phyloP scores from a whole-genome alignment of 2,797 vertebrate genomes.

The Macropodus opercularis region DNA sequence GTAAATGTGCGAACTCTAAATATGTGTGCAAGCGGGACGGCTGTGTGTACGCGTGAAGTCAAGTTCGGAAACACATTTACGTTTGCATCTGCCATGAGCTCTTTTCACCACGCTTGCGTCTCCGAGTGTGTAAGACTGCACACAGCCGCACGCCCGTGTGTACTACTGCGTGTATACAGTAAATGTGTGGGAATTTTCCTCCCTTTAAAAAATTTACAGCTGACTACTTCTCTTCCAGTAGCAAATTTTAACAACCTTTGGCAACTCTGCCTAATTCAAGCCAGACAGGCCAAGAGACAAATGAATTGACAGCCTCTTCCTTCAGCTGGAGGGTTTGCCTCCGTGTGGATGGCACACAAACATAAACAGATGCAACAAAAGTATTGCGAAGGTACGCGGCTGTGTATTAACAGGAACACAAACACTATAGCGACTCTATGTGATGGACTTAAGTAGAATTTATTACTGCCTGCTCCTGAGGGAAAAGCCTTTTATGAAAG shows the following conservation, averaged over 20 bases:
- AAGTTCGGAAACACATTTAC: slow-evolving; percentile 3
- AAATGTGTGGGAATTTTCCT: slow-evolving; percentile 58
- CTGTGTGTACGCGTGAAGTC: slow-evolving; percentile 15
- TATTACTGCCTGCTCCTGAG: slow-evolving; percentile 27
- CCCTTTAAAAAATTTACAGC: slow-evolving; percentile 83
- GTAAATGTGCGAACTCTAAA: slow-evolving; percentile 35
- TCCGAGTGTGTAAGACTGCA: slow-evolving; percentile 11
- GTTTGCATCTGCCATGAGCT: slow-evolving; percentile 20
- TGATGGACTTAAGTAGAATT: slow-evolving; percentile 32
- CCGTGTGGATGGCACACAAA: slow-evolving; percentile 27
- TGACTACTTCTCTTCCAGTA: slow-evolving; percentile 80
- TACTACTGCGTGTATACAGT: slow-evolving; percentile 46
- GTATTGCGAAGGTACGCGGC: slow-evolving; percentile 13
- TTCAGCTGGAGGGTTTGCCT: slow-evolving; percentile 25
- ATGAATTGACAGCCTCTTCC: slow-evolving; percentile 38
- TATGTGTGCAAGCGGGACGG: slow-evolving; percentile 26
- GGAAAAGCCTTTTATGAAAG: slow-evolving; percentile 28
- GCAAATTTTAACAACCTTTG: slow-evolving; percentile 79
- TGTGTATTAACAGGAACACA: slow-evolving; percentile 8
- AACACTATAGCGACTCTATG: slow-evolving; percentile 17
- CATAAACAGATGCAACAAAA: slow-evolving; percentile 2
- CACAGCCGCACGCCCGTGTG: slow-evolving; percentile 23
- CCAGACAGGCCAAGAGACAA: slow-evolving; percentile 71
- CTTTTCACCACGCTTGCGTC: slow-evolving; percentile 26
- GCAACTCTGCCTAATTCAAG: slow-evolving; percentile 84